phyloP scores from a whole-genome alignment of 2,797 vertebrate genomes.

The Notolepis coatsorum region DNA sequence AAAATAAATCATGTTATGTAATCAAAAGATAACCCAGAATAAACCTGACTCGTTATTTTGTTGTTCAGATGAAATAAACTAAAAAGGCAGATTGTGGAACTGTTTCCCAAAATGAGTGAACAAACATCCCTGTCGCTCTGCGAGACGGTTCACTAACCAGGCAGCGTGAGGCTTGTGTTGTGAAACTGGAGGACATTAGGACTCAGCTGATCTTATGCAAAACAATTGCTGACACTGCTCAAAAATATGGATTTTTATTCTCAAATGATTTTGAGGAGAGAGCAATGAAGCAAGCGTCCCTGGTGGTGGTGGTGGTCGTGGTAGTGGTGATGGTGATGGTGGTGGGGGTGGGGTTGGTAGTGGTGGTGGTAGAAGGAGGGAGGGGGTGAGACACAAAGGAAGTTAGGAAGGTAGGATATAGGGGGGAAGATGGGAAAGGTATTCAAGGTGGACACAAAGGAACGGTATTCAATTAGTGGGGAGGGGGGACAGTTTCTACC shows the following conservation, averaged over 20 bases:
- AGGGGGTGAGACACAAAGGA: too few species aligned
- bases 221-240: constrained; percentile 42
- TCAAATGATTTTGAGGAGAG: constrained; percentile 19
- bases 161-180: constrained; percentile 35
- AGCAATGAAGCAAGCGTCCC: too few species aligned
- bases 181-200: constrained; percentile 2
- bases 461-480: too few species aligned
- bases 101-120: constrained; percentile 32
- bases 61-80: constrained; percentile 35
- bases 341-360: too few species aligned
- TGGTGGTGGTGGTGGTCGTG: too few species aligned
- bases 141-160: constrained; percentile 17
- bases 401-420: too few species aligned
- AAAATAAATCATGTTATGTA: constrained; percentile 6
- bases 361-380: too few species aligned
- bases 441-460: too few species aligned
- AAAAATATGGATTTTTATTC: constrained; percentile 11
- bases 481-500: too few species aligned
- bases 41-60: constrained; percentile 36
- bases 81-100: constrained; percentile 17
- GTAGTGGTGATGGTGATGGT: too few species aligned
- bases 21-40: constrained; percentile 38
- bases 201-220: constrained; percentile 14
- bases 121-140: constrained; percentile 2
- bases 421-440: too few species aligned